Conservation (phyloP, 2,888 invertebrate genomes). For the Thereva nobilitata region DNA sequence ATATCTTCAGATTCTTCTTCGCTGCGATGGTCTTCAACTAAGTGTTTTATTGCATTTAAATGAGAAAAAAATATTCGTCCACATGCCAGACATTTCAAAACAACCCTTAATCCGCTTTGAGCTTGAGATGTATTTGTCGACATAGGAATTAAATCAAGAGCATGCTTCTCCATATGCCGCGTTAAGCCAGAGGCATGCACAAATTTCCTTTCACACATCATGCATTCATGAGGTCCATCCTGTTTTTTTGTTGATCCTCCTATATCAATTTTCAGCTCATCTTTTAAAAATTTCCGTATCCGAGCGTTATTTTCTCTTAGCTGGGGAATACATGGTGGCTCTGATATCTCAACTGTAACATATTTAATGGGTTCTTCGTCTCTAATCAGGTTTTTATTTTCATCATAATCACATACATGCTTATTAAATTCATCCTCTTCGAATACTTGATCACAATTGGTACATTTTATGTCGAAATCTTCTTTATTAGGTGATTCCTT, state of each 20-base stretch:
- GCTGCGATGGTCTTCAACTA: constrained; percentile 46
- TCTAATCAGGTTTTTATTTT: constrained; percentile 45
- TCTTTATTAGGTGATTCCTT: constrained; percentile 6
- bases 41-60: constrained; percentile 48
- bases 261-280: constrained; percentile 51
- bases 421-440: constrained; percentile 46
- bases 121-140: constrained; percentile 37
- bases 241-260: constrained; percentile 44
- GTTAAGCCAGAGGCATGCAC: constrained; percentile 56
- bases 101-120: constrained; percentile 48
- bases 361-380: constrained; percentile 23
- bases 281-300: constrained; percentile 54
- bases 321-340: constrained; percentile 49
- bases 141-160: constrained; percentile 52
- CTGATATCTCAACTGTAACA: constrained; percentile 26
- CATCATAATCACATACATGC: constrained; percentile 50
- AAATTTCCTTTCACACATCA: constrained; percentile 56
- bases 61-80: constrained; percentile 52
- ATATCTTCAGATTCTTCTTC: constrained; percentile 44
- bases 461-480: constrained; percentile 46
- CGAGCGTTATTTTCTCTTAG: constrained; percentile 55
- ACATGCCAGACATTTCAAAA: constrained; percentile 52
- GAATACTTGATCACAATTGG: constrained; percentile 50
- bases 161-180: constrained; percentile 58
- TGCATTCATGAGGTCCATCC: constrained; percentile 54